These are phyloP conservation scores for Hyles vespertilio DNA, from an alignment of 1,140 invertebrate genomes.

Conservation along the genomic window DNA sequence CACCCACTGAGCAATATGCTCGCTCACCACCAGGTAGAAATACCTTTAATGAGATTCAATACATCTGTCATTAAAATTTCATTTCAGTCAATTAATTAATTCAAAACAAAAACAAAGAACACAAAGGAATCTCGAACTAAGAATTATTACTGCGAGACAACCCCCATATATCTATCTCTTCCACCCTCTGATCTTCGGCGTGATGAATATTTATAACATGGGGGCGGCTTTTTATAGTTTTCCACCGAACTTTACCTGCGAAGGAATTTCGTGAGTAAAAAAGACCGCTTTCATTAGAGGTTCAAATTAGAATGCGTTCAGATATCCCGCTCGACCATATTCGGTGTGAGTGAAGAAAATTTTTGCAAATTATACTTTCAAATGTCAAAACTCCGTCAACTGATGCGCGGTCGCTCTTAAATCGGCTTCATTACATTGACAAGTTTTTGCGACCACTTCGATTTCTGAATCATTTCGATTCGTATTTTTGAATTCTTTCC, in stretches of 20 bases:
- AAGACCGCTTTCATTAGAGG: constrained; percentile 55
- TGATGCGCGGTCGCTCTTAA: constrained; percentile 21
- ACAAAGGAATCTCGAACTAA: constrained; percentile 35
- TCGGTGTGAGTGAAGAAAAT: constrained; percentile 30
- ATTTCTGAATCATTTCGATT: not conserved
- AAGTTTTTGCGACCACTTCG: constrained; percentile 22
- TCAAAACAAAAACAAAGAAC: constrained; percentile 8
- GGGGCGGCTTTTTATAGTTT: constrained; percentile 54
- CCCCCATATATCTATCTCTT: constrained; percentile 56
- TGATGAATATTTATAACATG: constrained; percentile 62
- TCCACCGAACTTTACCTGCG: constrained; percentile 13
- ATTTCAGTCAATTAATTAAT: too few relatives aligned
- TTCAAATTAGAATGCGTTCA: constrained; percentile 53
- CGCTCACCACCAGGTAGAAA: too few relatives aligned
- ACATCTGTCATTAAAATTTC: too few relatives aligned
- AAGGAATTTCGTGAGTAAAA: constrained; percentile 43
- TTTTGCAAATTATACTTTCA: constrained; percentile 63
- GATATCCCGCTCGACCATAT: constrained; percentile 32
- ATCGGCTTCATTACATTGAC: constrained; percentile 33
- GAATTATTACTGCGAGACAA: constrained; percentile 66
- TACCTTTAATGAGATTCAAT: too few relatives aligned
- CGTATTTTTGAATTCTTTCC: not conserved
- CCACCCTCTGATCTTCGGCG: constrained; percentile 5
- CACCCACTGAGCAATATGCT: too few relatives aligned
- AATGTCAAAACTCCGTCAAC: constrained; percentile 41